Conservation (phyloP, 2,797 vertebrate genomes). For the Spinibarbus caldwelli region DNA sequence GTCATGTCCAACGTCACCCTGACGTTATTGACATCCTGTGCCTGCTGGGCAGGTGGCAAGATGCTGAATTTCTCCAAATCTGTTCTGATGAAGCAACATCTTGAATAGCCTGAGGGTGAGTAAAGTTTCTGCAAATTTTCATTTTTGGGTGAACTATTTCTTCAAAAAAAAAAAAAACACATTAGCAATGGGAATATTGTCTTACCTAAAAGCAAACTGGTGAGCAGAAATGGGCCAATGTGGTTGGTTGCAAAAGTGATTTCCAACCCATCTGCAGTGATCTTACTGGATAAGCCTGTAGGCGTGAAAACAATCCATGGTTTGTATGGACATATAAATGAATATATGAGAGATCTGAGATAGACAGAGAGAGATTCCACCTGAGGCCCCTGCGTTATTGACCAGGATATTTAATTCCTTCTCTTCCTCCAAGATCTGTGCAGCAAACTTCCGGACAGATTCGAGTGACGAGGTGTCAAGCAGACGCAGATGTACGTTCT, state of each 20-base stretch:
- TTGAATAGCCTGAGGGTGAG: neutral
- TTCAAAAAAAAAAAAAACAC: neutral
- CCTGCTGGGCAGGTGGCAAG: neutral
- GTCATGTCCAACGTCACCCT: no score
- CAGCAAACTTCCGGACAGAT: constrained; percentile 80
- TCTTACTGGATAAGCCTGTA: constrained; percentile 77
- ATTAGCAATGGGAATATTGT: neutral
- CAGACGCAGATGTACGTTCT: constrained; percentile 74
- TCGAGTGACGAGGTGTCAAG: constrained; percentile 83
- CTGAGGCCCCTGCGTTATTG: constrained; percentile 84
- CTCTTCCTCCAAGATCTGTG: constrained; percentile 75
- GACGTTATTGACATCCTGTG: no score
- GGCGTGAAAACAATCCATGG: constrained; percentile 7
- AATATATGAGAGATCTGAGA: neutral
- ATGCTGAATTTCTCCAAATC: neutral
- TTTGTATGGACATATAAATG: neutral
- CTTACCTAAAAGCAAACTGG: constrained; percentile 84
- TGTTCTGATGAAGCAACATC: neutral
- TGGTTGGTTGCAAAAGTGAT: constrained; percentile 84
- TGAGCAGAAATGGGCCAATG: constrained; percentile 88
- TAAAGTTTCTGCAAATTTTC: neutral
- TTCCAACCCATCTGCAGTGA: constrained; percentile 83
- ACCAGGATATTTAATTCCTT: constrained; percentile 83
- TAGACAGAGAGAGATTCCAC: constrained; percentile 61
- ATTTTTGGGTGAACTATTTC: neutral